A percentile compares a stretch with the other conserved stretches of the same genome.
Evolutionary conservation across 1,140 invertebrate species (phyloP).

Genomic region (Zaprionus africanus): DNA sequence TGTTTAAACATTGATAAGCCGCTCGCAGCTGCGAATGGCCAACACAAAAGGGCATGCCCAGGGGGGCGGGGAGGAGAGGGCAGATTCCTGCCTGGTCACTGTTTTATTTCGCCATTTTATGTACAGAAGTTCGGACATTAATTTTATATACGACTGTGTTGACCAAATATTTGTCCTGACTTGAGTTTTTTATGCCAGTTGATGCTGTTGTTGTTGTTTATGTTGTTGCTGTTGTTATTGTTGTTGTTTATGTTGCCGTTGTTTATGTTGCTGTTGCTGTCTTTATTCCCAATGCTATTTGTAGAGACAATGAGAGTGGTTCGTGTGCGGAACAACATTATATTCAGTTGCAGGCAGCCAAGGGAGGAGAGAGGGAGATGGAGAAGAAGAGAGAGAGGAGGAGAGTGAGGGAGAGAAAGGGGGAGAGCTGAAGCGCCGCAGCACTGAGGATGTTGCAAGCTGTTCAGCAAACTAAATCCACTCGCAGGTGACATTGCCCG

Average conservation of each 20-base stretch:
- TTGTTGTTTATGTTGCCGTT: not conserved
- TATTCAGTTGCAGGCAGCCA: not conserved
- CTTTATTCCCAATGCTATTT: not conserved
- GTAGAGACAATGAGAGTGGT: slow-evolving; percentile 6
- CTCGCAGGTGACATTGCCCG: slow-evolving; percentile 24
- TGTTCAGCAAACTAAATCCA: slow-evolving; percentile 13
- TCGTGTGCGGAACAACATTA: not conserved
- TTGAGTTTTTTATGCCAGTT: slow-evolving; percentile 9
- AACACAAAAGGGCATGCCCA: not conserved
- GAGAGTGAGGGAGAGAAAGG: not conserved
- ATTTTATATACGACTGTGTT: slow-evolving; percentile 54
- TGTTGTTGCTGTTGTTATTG: not conserved
- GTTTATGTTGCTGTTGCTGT: not conserved
- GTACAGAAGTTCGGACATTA: slow-evolving; percentile 62
- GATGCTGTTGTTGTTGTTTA: not conserved
- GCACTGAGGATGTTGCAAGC: slow-evolving; percentile 2
- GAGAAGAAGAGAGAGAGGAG: no score
- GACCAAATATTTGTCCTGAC: slow-evolving; percentile 56
- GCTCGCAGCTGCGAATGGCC: slow-evolving; percentile 26
- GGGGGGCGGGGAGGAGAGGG: not conserved
- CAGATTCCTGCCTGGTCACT: slow-evolving; percentile 46
- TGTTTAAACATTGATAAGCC: slow-evolving; percentile 78
- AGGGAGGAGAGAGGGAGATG: no score
- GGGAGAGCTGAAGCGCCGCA: not conserved
- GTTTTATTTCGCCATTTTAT: slow-evolving; percentile 63